Evolutionary conservation across 2,797 vertebrate species (phyloP).

Genomic region (Gallinago nigripennis): DNA sequence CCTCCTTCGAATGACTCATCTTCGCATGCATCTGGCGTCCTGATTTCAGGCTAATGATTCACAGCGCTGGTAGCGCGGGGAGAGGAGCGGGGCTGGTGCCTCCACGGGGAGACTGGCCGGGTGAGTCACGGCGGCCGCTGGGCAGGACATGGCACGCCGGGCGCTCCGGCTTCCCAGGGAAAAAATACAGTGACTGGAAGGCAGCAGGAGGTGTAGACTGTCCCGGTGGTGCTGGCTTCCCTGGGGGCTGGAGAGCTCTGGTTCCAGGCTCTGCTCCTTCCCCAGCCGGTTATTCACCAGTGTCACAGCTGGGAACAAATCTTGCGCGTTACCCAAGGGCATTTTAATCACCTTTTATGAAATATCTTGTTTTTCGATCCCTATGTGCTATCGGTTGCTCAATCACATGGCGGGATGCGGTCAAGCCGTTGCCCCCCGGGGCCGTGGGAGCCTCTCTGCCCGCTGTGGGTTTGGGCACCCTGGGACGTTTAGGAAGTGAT

Average conservation of each 20-base stretch:
- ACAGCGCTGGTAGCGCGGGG: not conserved
- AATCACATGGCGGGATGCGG: accelerated
- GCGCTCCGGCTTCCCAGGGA: not conserved
- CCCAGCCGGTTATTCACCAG: not conserved
- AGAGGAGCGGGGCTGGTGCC: not conserved
- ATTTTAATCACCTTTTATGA: not conserved
- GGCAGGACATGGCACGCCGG: not conserved
- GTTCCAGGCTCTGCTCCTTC: not conserved
- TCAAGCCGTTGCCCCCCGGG: accelerated
- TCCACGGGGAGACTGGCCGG: not conserved
- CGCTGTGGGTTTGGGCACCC: not conserved
- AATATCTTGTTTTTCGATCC: not conserved
- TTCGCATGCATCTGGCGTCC: not conserved
- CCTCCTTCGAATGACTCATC: conserved; percentile 21
- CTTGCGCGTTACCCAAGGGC: not conserved
- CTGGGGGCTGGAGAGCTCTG: accelerated
- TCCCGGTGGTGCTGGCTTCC: accelerated
- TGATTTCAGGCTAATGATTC: conserved; percentile 15
- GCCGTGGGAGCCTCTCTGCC: not conserved
- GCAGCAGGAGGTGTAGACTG: not conserved
- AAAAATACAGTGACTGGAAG: accelerated
- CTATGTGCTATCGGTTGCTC: accelerated
- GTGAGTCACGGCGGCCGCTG: not conserved
- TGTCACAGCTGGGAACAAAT: not conserved
- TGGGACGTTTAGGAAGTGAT: accelerated